Conservation (phyloP, 2,113 vertebrate genomes). For the Mesitornis unicolor region DNA sequence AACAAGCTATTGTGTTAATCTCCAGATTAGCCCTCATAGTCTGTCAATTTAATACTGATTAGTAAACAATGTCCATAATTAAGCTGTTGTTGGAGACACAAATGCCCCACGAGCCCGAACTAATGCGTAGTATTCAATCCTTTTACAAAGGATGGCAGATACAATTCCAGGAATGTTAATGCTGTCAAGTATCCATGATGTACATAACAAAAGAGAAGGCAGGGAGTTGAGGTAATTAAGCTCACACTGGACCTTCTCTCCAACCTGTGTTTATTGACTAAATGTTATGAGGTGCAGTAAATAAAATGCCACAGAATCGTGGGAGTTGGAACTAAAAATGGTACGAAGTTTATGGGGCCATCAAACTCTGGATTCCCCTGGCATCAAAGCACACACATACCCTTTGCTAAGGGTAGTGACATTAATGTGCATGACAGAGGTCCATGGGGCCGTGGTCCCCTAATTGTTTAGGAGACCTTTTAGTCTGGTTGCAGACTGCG, state of each 20-base stretch:
- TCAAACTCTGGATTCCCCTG: slow-evolving; percentile 52
- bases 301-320: slow-evolving; percentile 67
- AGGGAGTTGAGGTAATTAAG: slow-evolving; percentile 73
- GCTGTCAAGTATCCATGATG: slow-evolving; percentile 72
- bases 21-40: slow-evolving; percentile 77
- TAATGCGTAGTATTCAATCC: slow-evolving; percentile 75
- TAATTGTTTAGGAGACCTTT: slow-evolving; percentile 80
- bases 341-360: slow-evolving; percentile 44
- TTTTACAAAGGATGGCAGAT: slow-evolving; percentile 75
- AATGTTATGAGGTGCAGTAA: slow-evolving; percentile 66
- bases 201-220: slow-evolving; percentile 70
- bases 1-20: slow-evolving; percentile 79
- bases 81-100: slow-evolving; percentile 78
- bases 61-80: slow-evolving; percentile 82
- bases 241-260: slow-evolving; percentile 43
- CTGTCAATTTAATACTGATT: slow-evolving; percentile 78
- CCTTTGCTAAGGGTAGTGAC: slow-evolving; percentile 71
- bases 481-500: slow-evolving; percentile 74
- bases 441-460: slow-evolving; percentile 69
- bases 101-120: slow-evolving; percentile 73
- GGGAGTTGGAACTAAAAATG: slow-evolving; percentile 19
- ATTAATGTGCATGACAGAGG: slow-evolving; percentile 79
- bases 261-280: slow-evolving; percentile 69
- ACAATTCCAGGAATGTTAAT: slow-evolving; percentile 85
- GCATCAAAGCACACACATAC: slow-evolving; percentile 75